Evolutionary conservation across 2,113 vertebrate genomes (phyloP), one percentile per base, ranked within the genome.

Genomic region (Artemisiospiza belli): DNA sequence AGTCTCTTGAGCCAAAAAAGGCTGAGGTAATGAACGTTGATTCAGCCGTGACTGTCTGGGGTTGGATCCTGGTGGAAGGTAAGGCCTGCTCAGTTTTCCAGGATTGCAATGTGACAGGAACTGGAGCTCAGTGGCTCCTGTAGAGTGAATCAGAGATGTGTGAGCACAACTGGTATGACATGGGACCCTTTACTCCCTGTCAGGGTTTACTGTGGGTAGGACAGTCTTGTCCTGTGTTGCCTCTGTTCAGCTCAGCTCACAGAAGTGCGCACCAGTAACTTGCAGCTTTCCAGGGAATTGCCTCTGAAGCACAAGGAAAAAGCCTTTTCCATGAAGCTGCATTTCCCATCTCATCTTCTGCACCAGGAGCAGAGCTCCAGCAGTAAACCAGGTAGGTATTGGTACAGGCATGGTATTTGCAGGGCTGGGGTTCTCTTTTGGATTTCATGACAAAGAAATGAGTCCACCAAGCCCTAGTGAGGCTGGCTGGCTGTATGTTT

Each of bases 341-440:
- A 0, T 77, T 86, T 41, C 37, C 57, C 44, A 1, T 6, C 58
- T 61, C 9, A 1, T 2, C 9, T 51, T 70, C 33, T 0, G 0
- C 11, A 27, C 21, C 24, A 12, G 37, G 15, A 78, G 27, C 0
- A 0, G 30, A 43, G 25, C 49, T 90, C 51, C 10, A 15, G n/a
- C 11, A 20, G 5, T 46, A 33, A 78, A 59, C n/a, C 41, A 69
- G 37, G 25, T 61, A 18, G 52, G 64, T 33, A 21, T 30, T 51
- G 41, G 58, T 22, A 5, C 6, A 33, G 41, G 31, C 21, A 11
- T 2, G 2, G 17, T 37, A 67, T 81, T 49, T 66, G 12, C 11
- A 37, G 51, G 20, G 5, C 41, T 12, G 24, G 12, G 41, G 25
- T 52, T 20, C 13, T 75, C 13, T 67, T 52, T 58, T 67, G 6